These are phyloP conservation scores for Drosophila ironensis DNA, from an alignment of 1,140 invertebrate genomes.

Conservation along the genomic window DNA sequence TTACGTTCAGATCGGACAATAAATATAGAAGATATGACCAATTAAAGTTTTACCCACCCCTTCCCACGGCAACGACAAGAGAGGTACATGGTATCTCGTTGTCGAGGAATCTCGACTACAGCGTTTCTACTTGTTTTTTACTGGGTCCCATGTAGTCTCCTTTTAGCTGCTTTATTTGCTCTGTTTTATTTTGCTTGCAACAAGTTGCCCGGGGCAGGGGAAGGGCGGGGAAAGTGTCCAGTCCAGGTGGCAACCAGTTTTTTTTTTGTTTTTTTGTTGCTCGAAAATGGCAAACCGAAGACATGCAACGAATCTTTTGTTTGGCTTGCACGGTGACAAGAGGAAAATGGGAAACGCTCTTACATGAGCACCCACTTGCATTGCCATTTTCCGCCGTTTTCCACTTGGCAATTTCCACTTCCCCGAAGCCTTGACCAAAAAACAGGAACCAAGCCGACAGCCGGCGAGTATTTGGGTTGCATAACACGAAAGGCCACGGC, in stretches of 20 bases:
- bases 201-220: no score
- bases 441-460: no score
- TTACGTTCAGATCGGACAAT: no score
- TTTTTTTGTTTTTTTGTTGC: neutral
- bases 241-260: slow-evolving; percentile 29
- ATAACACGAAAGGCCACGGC: no score
- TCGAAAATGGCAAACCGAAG: slow-evolving; percentile 3
- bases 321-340: no score
- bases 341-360: neutral
- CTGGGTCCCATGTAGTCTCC: neutral
- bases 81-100: no score
- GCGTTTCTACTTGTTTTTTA: neutral
- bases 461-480: no score
- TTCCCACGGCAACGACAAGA: no score
- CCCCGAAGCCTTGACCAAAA: neutral
- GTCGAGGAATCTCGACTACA: no score
- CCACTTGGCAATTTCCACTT: neutral
- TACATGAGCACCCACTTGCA: neutral
- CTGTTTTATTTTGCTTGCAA: slow-evolving; percentile 25
- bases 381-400: neutral
- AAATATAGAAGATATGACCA: no score
- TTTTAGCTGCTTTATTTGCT: slow-evolving; percentile 39
- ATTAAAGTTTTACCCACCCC: no score
- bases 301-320: neutral
- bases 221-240: no score